Conservation (phyloP, 2,888 invertebrate species). For the Perizoma affinitatum region DNA sequence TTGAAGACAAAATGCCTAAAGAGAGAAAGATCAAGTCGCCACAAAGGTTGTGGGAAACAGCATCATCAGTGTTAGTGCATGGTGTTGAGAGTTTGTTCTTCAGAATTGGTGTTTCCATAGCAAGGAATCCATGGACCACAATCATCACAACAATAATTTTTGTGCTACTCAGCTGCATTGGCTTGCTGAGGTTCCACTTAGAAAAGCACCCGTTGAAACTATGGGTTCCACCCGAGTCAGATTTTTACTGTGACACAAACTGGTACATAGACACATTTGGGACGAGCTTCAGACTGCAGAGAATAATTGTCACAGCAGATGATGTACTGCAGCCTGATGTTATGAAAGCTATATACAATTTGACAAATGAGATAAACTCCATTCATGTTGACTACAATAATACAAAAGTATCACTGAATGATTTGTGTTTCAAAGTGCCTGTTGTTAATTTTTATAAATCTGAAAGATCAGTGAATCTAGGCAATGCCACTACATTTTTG, state of each 20-base stretch:
- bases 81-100: conserved; percentile 74
- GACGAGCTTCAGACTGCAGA: conserved; percentile 85
- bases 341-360: conserved; percentile 77
- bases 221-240: conserved; percentile 90
- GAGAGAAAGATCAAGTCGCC: conserved; percentile 61
- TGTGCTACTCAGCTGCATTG: conserved; percentile 84
- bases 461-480: conserved; percentile 52
- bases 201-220: conserved; percentile 90
- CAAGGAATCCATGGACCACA: conserved; percentile 84
- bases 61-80: conserved; percentile 71
- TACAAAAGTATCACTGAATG: conserved; percentile 53
- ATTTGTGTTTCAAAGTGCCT: conserved; percentile 77
- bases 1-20: conserved; percentile 56
- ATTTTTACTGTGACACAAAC: conserved; percentile 87
- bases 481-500: conserved; percentile 32
- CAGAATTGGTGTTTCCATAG: conserved; percentile 86
- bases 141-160: conserved; percentile 82
- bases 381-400: conserved; percentile 58
- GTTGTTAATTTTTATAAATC: conserved; percentile 67
- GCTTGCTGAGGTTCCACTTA: conserved; percentile 86
- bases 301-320: conserved; percentile 85
- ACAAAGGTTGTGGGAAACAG: conserved; percentile 72
- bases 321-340: conserved; percentile 87
- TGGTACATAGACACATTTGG: conserved; percentile 89
- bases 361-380: conserved; percentile 77